A percentile compares a stretch with the other conserved stretches of the same genome.
Evolutionary conservation across 2,888 invertebrate genomes (phyloP).

Genomic region (Drosophila mimetica): DNA sequence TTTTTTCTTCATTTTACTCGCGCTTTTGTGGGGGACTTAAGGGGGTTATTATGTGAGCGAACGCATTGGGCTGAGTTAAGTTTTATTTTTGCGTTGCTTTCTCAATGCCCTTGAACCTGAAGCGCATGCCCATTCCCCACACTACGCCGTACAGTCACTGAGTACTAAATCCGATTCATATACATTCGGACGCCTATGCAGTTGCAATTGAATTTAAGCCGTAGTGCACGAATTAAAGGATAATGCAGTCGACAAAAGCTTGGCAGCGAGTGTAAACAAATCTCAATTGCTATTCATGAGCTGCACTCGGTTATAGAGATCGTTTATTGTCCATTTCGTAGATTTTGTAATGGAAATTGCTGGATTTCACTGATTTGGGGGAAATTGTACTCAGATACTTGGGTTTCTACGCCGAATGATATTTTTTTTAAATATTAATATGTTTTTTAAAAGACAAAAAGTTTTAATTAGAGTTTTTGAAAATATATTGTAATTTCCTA

Average conservation of each 20-base stretch:
- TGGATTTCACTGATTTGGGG: neutral
- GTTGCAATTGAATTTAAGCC: constrained; percentile 52
- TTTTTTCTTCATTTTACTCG: constrained; percentile 48
- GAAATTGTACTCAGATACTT: neutral
- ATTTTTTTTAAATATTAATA: neutral
- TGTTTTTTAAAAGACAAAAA: no score
- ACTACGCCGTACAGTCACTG: constrained; percentile 20
- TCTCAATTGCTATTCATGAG: constrained; percentile 52
- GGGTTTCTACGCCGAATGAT: neutral
- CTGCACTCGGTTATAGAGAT: constrained; percentile 20
- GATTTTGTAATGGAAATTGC: constrained; percentile 16
- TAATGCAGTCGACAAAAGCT: constrained; percentile 56
- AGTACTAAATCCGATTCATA: constrained; percentile 12
- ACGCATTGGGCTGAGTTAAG: constrained; percentile 35
- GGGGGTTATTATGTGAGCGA: constrained; percentile 43
- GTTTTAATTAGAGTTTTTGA: no score
- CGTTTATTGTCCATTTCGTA: constrained; percentile 6
- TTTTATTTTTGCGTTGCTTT: constrained; percentile 57
- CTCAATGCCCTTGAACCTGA: constrained; percentile 82
- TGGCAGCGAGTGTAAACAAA: constrained; percentile 35
- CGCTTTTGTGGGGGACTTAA: constrained; percentile 35
- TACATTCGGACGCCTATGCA: constrained; percentile 19
- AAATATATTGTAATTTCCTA: neutral
- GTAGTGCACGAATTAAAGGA: constrained; percentile 70
- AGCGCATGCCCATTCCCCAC: constrained; percentile 30